Evolutionary conservation across 2,113 vertebrate genomes (phyloP).

Genomic region (Delphinapterus leucas): DNA sequence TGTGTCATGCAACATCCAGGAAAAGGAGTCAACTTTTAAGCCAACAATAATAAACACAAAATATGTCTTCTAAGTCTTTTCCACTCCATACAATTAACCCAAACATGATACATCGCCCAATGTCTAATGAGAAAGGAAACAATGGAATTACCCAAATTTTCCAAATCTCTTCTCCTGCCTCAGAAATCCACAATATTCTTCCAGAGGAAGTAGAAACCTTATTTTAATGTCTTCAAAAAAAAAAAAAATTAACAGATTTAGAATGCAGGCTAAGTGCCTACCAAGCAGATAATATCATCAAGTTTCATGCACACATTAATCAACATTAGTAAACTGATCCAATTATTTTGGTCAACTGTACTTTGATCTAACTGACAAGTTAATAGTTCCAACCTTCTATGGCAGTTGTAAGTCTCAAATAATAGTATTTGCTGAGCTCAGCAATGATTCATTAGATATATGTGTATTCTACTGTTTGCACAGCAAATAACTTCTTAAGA

Average conservation of each 20-base stretch:
- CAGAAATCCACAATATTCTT: conserved; percentile 30
- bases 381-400: background rate
- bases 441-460: background rate
- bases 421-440: background rate
- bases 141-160: conserved; percentile 26
- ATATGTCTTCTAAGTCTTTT: conserved; percentile 59
- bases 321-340: background rate
- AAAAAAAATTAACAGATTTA: background rate
- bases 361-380: background rate
- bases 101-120: conserved; percentile 45
- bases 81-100: conserved; percentile 38
- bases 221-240: background rate
- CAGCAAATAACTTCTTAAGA: background rate
- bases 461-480: background rate
- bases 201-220: background rate
- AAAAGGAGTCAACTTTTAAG: conserved; percentile 51
- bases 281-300: background rate
- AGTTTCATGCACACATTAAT: background rate
- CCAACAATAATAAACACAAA: conserved; percentile 58
- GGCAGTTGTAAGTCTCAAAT: background rate
- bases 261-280: background rate
- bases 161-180: conserved; percentile 34
- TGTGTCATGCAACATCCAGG: background rate
- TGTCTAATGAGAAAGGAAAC: conserved; percentile 47
- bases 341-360: background rate